Conservation (phyloP, 2,113 vertebrate genomes). For the Calidris pugnax region DNA sequence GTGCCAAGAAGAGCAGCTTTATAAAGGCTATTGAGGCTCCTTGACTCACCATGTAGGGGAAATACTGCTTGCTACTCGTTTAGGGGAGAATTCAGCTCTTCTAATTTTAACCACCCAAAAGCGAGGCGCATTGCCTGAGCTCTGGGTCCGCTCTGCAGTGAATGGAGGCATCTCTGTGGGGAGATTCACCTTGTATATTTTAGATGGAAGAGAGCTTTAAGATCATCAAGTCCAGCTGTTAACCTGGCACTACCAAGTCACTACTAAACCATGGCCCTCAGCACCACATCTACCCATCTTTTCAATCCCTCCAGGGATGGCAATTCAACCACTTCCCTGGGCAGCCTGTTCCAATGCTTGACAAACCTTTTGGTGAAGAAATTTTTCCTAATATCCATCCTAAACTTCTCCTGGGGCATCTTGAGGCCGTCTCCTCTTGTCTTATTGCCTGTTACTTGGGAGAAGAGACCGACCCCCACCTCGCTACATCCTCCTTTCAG, state of each 20-base stretch:
- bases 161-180: accelerated
- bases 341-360: not conserved
- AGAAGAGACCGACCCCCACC: not conserved
- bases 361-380: not conserved
- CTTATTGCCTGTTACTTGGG: not conserved
- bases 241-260: not conserved
- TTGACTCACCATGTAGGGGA: conserved; percentile 14
- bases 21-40: not conserved
- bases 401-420: not conserved
- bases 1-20: not conserved
- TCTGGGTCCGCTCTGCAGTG: accelerated
- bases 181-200: accelerated
- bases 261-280: not conserved
- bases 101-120: not conserved
- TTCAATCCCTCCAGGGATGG: not conserved
- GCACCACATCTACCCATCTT: not conserved
- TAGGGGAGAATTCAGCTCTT: not conserved
- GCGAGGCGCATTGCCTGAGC: not conserved
- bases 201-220: not conserved
- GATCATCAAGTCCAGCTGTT: not conserved
- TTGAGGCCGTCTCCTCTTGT: not conserved
- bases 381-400: not conserved
- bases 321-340: not conserved
- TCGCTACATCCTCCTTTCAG: not conserved
- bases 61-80: not conserved